A percentile compares a stretch with the other conserved stretches of the same genome.
Evolutionary conservation across 2,888 invertebrate species (phyloP).

Genomic region (Drosophila fungiperda): DNA sequence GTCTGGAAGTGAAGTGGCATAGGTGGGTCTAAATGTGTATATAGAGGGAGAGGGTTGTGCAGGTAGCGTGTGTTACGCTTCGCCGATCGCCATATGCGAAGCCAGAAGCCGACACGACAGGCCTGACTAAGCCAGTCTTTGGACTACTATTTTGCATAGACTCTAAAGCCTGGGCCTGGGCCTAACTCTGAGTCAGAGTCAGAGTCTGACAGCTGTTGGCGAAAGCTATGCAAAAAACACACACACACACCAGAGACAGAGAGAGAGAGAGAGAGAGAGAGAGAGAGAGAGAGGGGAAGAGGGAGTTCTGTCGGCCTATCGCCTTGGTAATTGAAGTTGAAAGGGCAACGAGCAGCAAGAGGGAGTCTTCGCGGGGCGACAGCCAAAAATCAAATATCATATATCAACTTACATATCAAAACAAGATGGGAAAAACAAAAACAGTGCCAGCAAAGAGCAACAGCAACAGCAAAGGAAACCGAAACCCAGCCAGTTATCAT

Average conservation of each 20-base stretch:
- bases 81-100: conserved; percentile 15
- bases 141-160: conserved; percentile 56
- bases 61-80: conserved; percentile 52
- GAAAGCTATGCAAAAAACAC: conserved; percentile 26
- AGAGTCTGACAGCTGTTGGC: conserved; percentile 56
- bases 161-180: neutral
- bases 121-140: conserved; percentile 21
- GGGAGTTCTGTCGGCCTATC: conserved; percentile 7
- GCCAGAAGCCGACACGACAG: conserved; percentile 27
- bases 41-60: conserved; percentile 1
- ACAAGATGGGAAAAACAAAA: conserved; percentile 69
- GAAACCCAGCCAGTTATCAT: conserved; percentile 34
- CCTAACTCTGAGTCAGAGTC: conserved; percentile 4
- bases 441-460: conserved; percentile 15
- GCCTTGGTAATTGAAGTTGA: conserved; percentile 61
- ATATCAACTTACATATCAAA: conserved; percentile 79
- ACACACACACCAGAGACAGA: neutral
- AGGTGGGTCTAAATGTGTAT: conserved; percentile 1
- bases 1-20: conserved; percentile 1
- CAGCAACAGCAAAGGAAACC: conserved; percentile 4
- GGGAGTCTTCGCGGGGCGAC: conserved; percentile 10
- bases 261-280: conserved; percentile 3
- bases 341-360: conserved; percentile 21
- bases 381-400: conserved; percentile 78
- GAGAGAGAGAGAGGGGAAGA: conserved; percentile 20